Conservation (phyloP, 2,888 invertebrate genomes). For the Apantesis nais region DNA sequence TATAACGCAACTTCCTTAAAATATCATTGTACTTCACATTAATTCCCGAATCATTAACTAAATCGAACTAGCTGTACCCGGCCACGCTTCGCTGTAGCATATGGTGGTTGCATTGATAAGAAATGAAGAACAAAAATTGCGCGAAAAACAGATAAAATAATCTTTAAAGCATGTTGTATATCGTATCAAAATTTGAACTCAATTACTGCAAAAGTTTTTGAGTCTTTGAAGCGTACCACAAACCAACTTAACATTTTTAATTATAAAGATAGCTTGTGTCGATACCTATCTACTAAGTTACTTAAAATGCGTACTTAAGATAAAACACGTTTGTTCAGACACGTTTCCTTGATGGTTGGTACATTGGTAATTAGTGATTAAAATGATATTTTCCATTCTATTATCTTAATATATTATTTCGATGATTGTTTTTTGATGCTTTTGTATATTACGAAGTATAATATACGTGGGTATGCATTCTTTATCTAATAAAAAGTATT, state of each 20-base stretch:
- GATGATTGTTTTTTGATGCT: not conserved
- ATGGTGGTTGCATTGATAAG: not conserved
- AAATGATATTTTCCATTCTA: not conserved
- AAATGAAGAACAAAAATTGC: too few relatives aligned
- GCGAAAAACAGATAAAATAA: not conserved
- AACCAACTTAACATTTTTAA: not conserved
- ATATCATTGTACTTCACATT: too few relatives aligned
- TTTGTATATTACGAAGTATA: not conserved
- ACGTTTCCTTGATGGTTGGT: not conserved
- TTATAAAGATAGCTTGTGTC: not conserved
- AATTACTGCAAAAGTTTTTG: not conserved
- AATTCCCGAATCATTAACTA: not conserved
- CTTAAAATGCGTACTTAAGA: not conserved
- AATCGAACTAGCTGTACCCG: not conserved
- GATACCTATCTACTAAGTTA: not conserved
- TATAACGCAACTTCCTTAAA: too few relatives aligned
- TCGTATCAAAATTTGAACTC: not conserved
- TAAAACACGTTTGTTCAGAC: not conserved
- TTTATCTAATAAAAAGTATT: not conserved
- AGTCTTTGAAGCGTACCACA: not conserved
- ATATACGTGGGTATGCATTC: not conserved
- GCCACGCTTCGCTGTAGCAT: not conserved
- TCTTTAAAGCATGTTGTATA: not conserved
- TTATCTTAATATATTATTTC: not conserved
- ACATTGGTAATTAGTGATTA: not conserved